Base-by-base conservation (phyloP, 1,140 invertebrate species). In the Atta cephalotes region DNA sequence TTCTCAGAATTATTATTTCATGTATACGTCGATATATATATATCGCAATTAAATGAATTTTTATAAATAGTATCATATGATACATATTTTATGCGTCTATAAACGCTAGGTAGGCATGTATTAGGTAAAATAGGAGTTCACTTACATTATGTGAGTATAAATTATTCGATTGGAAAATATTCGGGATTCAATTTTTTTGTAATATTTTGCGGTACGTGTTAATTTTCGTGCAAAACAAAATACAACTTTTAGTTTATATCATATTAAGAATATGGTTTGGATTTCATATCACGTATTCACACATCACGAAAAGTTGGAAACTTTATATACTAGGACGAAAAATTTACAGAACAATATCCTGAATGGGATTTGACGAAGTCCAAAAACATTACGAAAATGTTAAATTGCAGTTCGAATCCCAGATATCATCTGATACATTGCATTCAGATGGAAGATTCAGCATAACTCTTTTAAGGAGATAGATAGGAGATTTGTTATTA, bases 131-230 rank as follows among this genome's bases (percentile, higher is more conserved):
- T 1, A 12, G 3, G 3, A 25, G 12, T 3, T 53, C 10, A 49
- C 66, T 71, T 86, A 81, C 62, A 86, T 39, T 16, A 66, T 71
- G 88, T 88, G 88, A 89, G 39, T 14, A 86, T 76, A 86, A 80
- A 89, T 89, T 71, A 89, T 77, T 76, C 14, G 14, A 21, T 1
- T 31, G 28, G 5, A 2, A 16, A 63, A 39, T 45, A 74, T 18
- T 72, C 51, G 6, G 3, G 18, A 31, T 31, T 66, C 16, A 4
- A 49, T 28, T 21, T 77, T 78, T 66, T n/a, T 49, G 3, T 74
- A 45, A 53, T 39, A 58, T 66, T 49, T 68, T 16, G n/a, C 25
- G 16, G 31, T n/a, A 65, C 18, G 39, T 28, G 2, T 62, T 45
- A 63, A 6, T 10, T 18, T 53, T 25, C 25, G n/a, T 3, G 21